Conservation (phyloP, 2,797 vertebrate species). For the Lagocephalus sceleratus region DNA sequence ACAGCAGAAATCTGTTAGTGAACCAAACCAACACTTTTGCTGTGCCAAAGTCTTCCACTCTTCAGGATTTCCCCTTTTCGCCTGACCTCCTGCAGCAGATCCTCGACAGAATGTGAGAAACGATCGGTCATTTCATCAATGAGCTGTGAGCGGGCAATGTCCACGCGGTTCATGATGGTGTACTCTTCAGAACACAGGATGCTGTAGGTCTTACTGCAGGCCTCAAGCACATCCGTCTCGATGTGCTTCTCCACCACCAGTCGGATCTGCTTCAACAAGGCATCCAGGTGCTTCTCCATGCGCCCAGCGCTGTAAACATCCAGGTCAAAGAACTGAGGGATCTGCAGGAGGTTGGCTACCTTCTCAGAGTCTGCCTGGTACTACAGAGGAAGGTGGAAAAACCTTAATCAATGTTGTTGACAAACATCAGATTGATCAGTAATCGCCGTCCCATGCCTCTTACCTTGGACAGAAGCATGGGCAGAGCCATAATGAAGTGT, state of each 20-base stretch:
- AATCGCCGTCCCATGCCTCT: conserved; percentile 13
- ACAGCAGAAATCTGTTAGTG: conserved; percentile 28
- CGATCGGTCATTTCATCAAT: conserved; percentile 97
- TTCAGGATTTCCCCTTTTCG: not conserved
- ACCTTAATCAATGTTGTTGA: conserved; percentile 25
- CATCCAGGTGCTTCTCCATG: conserved; percentile 88
- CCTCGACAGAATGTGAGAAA: conserved; percentile 94
- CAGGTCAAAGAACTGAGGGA: conserved; percentile 96
- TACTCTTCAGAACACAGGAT: conserved; percentile 98
- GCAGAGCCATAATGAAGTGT: conserved; percentile 98
- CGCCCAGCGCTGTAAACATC: conserved; percentile 91
- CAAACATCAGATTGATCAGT: conserved; percentile 36
- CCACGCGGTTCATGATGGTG: conserved; percentile 98
- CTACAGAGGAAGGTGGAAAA: conserved; percentile 59
- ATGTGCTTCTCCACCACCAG: conserved; percentile 99
- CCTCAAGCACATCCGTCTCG: conserved; percentile 93
- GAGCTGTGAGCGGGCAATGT: conserved; percentile 96
- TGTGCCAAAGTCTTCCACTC: too few species aligned
- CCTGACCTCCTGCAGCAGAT: conserved; percentile 91
- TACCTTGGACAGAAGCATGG: conserved; percentile 98
- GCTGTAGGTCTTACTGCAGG: conserved; percentile 99
- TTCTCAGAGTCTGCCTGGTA: conserved; percentile 97
- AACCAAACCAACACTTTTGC: not conserved
- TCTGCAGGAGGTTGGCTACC: conserved; percentile 97
- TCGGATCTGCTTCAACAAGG: conserved; percentile 94